Percentiles rank a stretch among this genome's conserved stretches.
phyloP scores from a whole-genome alignment of 2,888 invertebrate genomes.

The Ophioninae sp. region DNA sequence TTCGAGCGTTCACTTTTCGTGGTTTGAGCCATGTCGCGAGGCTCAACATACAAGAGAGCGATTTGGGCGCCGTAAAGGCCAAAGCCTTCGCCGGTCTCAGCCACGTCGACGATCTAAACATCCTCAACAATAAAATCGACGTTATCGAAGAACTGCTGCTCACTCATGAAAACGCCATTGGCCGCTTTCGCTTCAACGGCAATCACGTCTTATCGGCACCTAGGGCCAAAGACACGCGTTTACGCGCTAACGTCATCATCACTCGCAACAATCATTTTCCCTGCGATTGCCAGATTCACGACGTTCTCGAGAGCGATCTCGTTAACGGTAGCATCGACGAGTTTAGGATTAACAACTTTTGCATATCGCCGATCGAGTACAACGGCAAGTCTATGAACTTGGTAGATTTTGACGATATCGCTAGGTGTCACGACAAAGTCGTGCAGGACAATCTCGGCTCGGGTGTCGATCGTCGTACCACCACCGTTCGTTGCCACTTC shows the following conservation, averaged over 20 bases:
- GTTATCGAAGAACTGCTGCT: constrained; percentile 89
- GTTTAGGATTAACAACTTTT: constrained; percentile 87
- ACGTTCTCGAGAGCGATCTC: constrained; percentile 89
- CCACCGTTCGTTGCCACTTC: not conserved
- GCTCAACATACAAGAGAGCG: constrained; percentile 91
- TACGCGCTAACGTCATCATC: constrained; percentile 88
- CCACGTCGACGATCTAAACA: constrained; percentile 87
- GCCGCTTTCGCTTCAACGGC: constrained; percentile 88
- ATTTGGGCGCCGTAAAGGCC: constrained; percentile 87
- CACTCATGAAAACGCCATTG: constrained; percentile 87
- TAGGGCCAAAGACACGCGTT: constrained; percentile 85
- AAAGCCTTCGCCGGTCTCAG: constrained; percentile 90
- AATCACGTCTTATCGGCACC: constrained; percentile 93
- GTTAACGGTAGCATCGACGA: constrained; percentile 84
- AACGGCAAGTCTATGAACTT: constrained; percentile 89
- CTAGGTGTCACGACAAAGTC: constrained; percentile 87
- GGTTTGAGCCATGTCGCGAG: constrained; percentile 89
- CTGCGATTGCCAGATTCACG: constrained; percentile 92
- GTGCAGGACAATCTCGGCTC: constrained; percentile 85
- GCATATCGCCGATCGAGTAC: constrained; percentile 92
- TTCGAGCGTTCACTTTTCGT: constrained; percentile 88
- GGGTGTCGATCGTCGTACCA: constrained; percentile 60
- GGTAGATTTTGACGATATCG: constrained; percentile 86
- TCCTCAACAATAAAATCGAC: constrained; percentile 93
- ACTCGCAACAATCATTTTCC: constrained; percentile 92